These are phyloP conservation scores for Andrena hattorfiana DNA, from an alignment of 2,888 invertebrate genomes.

Conservation along the genomic window DNA sequence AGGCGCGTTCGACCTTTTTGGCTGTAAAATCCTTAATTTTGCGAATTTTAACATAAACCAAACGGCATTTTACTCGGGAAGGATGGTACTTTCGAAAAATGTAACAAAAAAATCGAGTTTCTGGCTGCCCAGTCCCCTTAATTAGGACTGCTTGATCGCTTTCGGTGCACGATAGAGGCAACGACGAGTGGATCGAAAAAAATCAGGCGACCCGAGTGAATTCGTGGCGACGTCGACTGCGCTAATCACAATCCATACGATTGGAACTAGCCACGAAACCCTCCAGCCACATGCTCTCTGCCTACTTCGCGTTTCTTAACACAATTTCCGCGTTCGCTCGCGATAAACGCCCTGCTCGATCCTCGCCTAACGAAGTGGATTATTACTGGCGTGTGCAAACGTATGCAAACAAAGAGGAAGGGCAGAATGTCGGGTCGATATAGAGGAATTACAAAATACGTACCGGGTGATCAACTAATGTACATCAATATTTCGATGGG, in stretches of 20 bases:
- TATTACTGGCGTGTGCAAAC: constrained; percentile 27
- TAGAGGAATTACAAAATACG: constrained; percentile 28
- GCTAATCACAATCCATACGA: not conserved
- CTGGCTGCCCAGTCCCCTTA: too few species aligned
- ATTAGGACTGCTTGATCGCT: not conserved
- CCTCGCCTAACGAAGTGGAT: constrained; percentile 28
- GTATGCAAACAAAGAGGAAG: constrained; percentile 30
- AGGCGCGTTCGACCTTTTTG: too few species aligned
- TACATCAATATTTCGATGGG: not conserved
- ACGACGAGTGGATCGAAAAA: not conserved
- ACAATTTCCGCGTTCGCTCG: not conserved
- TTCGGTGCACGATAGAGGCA: not conserved
- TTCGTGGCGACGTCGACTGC: not conserved
- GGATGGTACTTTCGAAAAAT: too few species aligned
- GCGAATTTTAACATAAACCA: too few species aligned
- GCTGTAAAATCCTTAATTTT: too few species aligned
- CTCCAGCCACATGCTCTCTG: not conserved
- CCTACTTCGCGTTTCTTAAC: not conserved
- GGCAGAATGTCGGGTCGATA: constrained; percentile 29
- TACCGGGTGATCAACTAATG: not conserved
- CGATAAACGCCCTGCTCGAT: not conserved
- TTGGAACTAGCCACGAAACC: not conserved
- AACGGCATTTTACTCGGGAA: too few species aligned
- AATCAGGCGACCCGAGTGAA: not conserved
- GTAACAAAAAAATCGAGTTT: too few species aligned